Base-by-base conservation (phyloP, 2,113 vertebrate species). In the Nothobranchius kuhntae region DNA sequence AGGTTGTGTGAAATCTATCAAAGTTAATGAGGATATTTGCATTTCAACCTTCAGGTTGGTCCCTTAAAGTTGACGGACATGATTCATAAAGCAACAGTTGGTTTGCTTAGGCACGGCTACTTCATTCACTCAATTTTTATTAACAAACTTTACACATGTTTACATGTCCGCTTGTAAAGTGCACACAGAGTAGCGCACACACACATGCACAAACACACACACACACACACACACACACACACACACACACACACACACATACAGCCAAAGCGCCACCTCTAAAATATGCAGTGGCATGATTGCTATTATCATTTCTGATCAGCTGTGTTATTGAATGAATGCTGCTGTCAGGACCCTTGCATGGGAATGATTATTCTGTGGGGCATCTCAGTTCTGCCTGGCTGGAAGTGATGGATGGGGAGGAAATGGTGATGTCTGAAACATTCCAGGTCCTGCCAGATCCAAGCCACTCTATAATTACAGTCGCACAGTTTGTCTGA, bases 291-390 rank as follows among this genome's bases (percentile, higher is more conserved):
- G 66, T 35, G 75, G 71, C 88, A 89, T 90, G 88, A 91, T 90
- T 89, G 86, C 84, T 81, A 87, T 90, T 90, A 92, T 92, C 85
- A 90, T 87, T 89, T 85, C 81, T 89, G 89, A 92, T 91, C 90
- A 87, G 88, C 85, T 89, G 79, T 75, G 87, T 86, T 90, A 85
- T 88, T 89, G 89, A 91, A 89, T 79, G 76, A 84, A 81, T 78
- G 77, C 77, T 68, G 73, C 84, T 84, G 83, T 87, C 78, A 82
- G 71, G 63, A 66, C 77, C 75, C 78, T 85, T 85, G 86, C 88
- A 91, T 85, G 77, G 85, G 82, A 90, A 86, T 90, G 78, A 89
- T 89, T 90, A 86, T 87, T 90, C 85, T 85, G 84, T 53, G 17
- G 81, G 83, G 82, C 84, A 81, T 86, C 80, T 71, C 78, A 72